These are phyloP conservation scores for Eunapius fragilis DNA, from an alignment of 37 sponge, comb jelly and placozoan species.

Conservation along the genomic window DNA sequence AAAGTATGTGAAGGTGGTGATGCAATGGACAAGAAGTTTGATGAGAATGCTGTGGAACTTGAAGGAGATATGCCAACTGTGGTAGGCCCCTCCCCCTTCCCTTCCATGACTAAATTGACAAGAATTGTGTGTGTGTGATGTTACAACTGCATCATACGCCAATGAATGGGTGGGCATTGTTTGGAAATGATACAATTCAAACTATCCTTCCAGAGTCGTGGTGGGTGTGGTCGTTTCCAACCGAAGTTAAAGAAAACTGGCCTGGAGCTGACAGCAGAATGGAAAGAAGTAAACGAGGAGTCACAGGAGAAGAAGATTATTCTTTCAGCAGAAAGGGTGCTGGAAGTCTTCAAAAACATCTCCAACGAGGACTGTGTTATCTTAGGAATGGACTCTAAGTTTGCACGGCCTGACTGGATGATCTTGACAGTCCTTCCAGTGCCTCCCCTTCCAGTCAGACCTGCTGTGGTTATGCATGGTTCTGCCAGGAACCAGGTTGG, in stretches of 20 bases:
- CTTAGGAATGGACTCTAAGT: conserved; percentile 91
- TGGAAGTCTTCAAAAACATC: conserved; percentile 94
- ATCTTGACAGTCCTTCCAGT: conserved; percentile 92
- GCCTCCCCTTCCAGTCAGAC: conserved; percentile 95
- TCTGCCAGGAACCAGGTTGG: conserved; percentile 87
- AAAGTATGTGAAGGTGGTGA: conserved; percentile 83
- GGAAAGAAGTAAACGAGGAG: conserved; percentile 94
- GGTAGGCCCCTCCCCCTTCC: not conserved
- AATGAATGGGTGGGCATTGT: not conserved
- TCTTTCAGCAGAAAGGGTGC: conserved; percentile 90
- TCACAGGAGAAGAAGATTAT: conserved; percentile 94
- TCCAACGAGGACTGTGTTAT: conserved; percentile 90
- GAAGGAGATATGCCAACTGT: not conserved
- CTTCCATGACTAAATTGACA: too few relatives aligned
- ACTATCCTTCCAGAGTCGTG: conserved; percentile 37
- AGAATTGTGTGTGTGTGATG: not conserved
- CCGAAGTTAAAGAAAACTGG: conserved; percentile 83
- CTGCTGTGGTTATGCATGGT: conserved; percentile 96
- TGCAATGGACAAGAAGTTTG: conserved; percentile 57
- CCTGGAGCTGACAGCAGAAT: conserved; percentile 93
- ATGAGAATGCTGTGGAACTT: conserved; percentile 13
- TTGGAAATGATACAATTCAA: not conserved
- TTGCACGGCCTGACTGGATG: conserved; percentile 98
- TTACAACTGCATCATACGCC: not conserved
- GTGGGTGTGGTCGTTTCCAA: conserved; percentile 95